Percentiles rank a stretch among this genome's conserved stretches.
These are phyloP conservation scores for Coelinius sp. DNA, from an alignment of 2,888 invertebrate genomes.

Conservation along the genomic window DNA sequence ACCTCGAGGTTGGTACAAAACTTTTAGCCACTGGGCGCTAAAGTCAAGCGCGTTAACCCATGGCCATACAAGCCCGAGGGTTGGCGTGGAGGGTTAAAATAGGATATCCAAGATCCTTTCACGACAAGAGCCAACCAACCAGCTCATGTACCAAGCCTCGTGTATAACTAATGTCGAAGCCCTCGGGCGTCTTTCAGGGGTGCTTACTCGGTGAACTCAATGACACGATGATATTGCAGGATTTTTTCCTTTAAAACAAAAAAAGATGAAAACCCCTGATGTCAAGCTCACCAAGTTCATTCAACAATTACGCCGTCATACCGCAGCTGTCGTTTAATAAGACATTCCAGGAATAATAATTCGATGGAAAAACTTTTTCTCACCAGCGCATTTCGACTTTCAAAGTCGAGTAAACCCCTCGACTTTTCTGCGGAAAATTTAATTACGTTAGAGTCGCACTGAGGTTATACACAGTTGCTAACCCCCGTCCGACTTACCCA, in stretches of 20 bases:
- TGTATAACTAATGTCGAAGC: constrained; percentile 49
- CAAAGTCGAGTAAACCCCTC: neutral
- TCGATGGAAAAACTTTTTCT: constrained; percentile 36
- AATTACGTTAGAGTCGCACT: constrained; percentile 27
- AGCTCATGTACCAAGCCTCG: constrained; percentile 45
- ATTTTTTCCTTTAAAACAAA: neutral
- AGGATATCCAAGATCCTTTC: constrained; percentile 14
- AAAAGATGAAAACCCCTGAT: neutral
- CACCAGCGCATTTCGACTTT: neutral
- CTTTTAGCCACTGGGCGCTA: neutral
- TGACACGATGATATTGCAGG: neutral
- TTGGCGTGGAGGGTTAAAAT: constrained; percentile 5
- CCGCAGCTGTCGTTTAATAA: constrained; percentile 38
- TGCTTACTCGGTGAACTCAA: constrained; percentile 44
- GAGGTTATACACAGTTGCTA: constrained; percentile 7
- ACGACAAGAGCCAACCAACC: constrained; percentile 33
- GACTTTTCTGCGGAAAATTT: constrained; percentile 33
- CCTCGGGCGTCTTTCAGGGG: constrained; percentile 40
- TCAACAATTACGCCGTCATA: constrained; percentile 29
- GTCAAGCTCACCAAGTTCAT: constrained; percentile 9
- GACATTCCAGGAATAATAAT: constrained; percentile 37
- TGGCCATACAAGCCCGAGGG: constrained; percentile 1
- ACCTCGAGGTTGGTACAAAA: neutral
- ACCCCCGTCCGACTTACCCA: constrained; percentile 11
- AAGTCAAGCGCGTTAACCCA: constrained; percentile 10